phyloP scores from a whole-genome alignment of 2,888 invertebrate species.

The Rhopalosiphum nymphaeae region DNA sequence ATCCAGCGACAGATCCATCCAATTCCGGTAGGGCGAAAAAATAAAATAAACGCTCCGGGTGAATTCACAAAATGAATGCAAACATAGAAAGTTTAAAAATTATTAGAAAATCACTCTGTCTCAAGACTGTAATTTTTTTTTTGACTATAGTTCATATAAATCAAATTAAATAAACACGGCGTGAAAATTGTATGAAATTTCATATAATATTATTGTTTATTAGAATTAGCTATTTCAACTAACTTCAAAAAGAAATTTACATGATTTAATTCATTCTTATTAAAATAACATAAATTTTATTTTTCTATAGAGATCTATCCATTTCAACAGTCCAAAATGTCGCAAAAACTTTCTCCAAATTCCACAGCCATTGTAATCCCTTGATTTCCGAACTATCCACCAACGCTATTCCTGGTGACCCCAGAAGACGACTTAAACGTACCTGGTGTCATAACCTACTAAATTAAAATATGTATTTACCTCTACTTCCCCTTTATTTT shows the following conservation, averaged over 20 bases:
- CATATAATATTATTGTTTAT: not conserved
- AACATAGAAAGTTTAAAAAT: slow-evolving; percentile 19
- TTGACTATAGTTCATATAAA: not conserved
- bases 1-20: slow-evolving; percentile 42
- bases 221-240: not conserved
- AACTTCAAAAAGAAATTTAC: not conserved
- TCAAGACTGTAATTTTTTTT: not conserved
- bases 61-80: slow-evolving; percentile 50
- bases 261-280: not conserved
- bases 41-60: slow-evolving; percentile 56
- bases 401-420: too few relatives aligned
- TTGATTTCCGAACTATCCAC: too few relatives aligned
- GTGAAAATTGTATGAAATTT: not conserved
- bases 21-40: slow-evolving; percentile 48
- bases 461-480: too few relatives aligned
- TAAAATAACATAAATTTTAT: not conserved
- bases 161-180: slow-evolving; percentile 1
- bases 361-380: too few relatives aligned
- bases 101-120: not conserved
- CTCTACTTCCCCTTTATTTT: too few relatives aligned
- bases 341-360: too few relatives aligned
- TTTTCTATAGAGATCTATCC: too few relatives aligned
- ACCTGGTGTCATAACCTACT: too few relatives aligned
- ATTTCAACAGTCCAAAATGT: too few relatives aligned
- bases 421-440: too few relatives aligned